phyloP scores from a whole-genome alignment of 2,888 invertebrate species.

The Rhamnusium bicolor region DNA sequence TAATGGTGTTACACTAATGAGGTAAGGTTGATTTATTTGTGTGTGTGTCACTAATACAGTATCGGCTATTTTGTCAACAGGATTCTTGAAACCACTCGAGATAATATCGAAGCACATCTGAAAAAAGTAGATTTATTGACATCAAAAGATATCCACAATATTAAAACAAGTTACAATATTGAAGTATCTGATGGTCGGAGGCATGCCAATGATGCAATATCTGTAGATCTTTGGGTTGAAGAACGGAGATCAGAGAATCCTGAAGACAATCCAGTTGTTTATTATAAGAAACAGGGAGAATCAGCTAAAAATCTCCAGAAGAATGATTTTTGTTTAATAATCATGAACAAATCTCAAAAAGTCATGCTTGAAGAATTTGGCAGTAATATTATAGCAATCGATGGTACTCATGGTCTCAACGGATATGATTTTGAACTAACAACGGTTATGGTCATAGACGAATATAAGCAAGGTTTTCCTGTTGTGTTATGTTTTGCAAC shows the following conservation, averaged over 20 bases:
- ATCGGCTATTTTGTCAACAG: constrained; percentile 4
- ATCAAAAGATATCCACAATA: constrained; percentile 25
- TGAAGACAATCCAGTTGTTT: constrained; percentile 34
- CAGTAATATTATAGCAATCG: constrained; percentile 24
- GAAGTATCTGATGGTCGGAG: background rate
- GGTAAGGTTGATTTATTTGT: background rate
- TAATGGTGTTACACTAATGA: constrained; percentile 12
- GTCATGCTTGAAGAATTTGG: constrained; percentile 72
- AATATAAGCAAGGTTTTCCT: constrained; percentile 47
- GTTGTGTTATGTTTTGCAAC: constrained; percentile 34
- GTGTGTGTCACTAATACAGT: background rate
- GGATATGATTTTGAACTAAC: constrained; percentile 48
- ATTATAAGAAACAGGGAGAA: constrained; percentile 33
- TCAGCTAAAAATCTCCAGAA: constrained; percentile 7
- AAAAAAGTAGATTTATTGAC: constrained; percentile 34
- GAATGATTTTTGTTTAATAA: constrained; percentile 40
- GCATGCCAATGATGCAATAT: constrained; percentile 28
- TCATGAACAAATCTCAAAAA: constrained; percentile 75
- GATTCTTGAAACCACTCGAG: constrained; percentile 28
- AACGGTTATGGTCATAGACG: constrained; percentile 48
- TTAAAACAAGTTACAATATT: constrained; percentile 19
- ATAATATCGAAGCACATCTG: constrained; percentile 17
- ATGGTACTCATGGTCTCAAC: constrained; percentile 44
- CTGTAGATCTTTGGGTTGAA: constrained; percentile 26
- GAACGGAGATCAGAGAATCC: constrained; percentile 10